Base-by-base conservation (phyloP, 2,797 vertebrate species). In the Sciaenops ocellatus region DNA sequence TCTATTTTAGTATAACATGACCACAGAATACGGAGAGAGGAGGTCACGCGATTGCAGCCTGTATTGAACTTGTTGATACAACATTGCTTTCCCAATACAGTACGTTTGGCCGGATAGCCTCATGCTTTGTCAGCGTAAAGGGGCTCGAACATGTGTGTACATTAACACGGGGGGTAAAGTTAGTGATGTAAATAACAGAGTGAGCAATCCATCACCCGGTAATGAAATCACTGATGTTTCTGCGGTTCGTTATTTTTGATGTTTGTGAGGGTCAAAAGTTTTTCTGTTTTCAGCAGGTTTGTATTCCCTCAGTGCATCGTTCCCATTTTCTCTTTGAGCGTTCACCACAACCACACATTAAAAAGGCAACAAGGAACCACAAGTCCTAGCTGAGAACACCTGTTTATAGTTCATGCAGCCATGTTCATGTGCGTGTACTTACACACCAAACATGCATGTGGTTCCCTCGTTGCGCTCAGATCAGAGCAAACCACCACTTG, bases 401-500 rank as follows among this genome's bases (percentile, higher is more conserved):
- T 85, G 76, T 72, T 79, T 77, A 79, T 69, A 13, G 56, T 67
- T 38, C 74, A 60, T 56, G 24, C 44, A 64, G 56, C 30, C 15
- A n/a, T 57, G 72, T 71, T 75, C 57, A 61, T 30, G 63, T 83
- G 69, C 79, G 67, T 61, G 66, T 51, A 46, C 10, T 16, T 26
- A 50, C 26, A 61, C 72, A 17, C 69, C 66, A 51, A 70, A 83
- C 63, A 65, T 71, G 28, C 41, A 63, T 51, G 48, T 15, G 76
- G 73, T 71, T 69, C 38, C 44, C 52, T 70, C 0, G 0, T n/a
- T 75, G 72, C 62, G 54, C 65, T 66, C 72, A 66, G 52, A 52
- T 79, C 79, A 74, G 59, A 73, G 63, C 60, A 48, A 54, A 68
- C 52, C 72, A 75, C 60, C 66, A 63, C 74, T 72, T 28, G 73